These are phyloP conservation scores for Homalodisca vitripennis DNA, from an alignment of 1,140 invertebrate genomes.

Conservation along the genomic window DNA sequence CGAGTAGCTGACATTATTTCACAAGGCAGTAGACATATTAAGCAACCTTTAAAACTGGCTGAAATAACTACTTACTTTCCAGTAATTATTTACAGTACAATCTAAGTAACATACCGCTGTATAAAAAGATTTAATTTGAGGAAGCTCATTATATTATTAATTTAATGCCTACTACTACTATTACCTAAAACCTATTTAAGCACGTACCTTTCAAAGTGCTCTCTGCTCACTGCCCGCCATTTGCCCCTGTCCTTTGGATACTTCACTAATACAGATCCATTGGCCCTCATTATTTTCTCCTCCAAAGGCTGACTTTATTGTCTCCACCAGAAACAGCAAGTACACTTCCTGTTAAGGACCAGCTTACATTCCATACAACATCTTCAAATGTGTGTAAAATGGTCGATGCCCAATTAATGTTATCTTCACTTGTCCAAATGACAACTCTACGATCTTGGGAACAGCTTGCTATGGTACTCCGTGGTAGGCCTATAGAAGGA, in stretches of 20 bases:
- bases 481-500: slow-evolving; percentile 83
- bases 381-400: slow-evolving; percentile 94
- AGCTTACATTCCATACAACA: slow-evolving; percentile 98
- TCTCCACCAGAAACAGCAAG: slow-evolving; percentile 97
- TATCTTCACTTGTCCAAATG: slow-evolving; percentile 87
- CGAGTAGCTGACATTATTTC: no score
- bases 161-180: neutral
- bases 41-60: no score
- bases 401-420: slow-evolving; percentile 79
- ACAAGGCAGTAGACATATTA: no score
- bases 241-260: slow-evolving; percentile 74
- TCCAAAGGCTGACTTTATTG: slow-evolving; percentile 96
- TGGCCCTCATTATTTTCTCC: slow-evolving; percentile 86
- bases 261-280: slow-evolving; percentile 92
- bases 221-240: slow-evolving; percentile 54
- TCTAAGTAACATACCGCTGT: no score
- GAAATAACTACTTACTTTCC: no score
- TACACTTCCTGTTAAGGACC: slow-evolving; percentile 97
- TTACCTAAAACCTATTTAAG: no score
- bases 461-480: slow-evolving; percentile 90
- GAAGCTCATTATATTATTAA: no score
- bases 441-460: slow-evolving; percentile 93
- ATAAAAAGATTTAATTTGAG: no score
- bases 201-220: slow-evolving; percentile 45
- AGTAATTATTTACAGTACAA: no score